phyloP scores from a whole-genome alignment of 2,113 vertebrate species.

The Octodon degus region DNA sequence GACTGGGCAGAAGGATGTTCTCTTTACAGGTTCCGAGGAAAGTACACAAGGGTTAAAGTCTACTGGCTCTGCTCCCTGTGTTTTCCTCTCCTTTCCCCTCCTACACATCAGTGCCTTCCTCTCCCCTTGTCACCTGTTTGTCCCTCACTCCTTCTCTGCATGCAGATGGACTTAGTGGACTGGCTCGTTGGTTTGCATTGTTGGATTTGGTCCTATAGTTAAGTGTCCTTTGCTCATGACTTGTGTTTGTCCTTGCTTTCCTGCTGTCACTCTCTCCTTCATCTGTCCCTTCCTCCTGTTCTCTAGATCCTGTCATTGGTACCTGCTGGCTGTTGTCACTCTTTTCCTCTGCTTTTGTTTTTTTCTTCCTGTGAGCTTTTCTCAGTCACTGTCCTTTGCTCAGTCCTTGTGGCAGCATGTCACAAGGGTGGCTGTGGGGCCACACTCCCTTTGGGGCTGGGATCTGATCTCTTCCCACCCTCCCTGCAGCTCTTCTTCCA shows the following conservation, averaged over 20 bases:
- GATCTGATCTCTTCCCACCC: fast-evolving
- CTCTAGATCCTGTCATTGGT: fast-evolving
- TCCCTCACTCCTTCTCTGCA: not conserved
- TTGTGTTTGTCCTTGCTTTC: not conserved
- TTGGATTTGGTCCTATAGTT: not conserved
- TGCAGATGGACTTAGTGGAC: not conserved
- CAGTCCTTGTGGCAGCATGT: not conserved
- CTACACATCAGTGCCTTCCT: no score
- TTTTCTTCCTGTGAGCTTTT: not conserved
- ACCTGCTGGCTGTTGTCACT: not conserved
- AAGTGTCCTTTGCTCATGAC: not conserved
- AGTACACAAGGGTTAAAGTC: not conserved
- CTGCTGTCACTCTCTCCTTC: not conserved
- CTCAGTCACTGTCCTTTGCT: fast-evolving
- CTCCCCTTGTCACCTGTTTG: not conserved
- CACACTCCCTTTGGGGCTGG: not conserved
- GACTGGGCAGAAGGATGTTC: fast-evolving
- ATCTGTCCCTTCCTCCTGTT: fast-evolving
- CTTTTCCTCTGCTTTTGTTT: not conserved
- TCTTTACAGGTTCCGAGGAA: not conserved
- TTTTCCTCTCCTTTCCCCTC: not conserved
- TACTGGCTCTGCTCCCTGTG: fast-evolving
- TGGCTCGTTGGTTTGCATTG: fast-evolving
- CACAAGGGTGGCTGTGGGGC: not conserved
- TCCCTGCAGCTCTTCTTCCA: constrained; percentile 94